Conservation (phyloP, 2,888 invertebrate genomes). For the Falcaria lacertinaria region DNA sequence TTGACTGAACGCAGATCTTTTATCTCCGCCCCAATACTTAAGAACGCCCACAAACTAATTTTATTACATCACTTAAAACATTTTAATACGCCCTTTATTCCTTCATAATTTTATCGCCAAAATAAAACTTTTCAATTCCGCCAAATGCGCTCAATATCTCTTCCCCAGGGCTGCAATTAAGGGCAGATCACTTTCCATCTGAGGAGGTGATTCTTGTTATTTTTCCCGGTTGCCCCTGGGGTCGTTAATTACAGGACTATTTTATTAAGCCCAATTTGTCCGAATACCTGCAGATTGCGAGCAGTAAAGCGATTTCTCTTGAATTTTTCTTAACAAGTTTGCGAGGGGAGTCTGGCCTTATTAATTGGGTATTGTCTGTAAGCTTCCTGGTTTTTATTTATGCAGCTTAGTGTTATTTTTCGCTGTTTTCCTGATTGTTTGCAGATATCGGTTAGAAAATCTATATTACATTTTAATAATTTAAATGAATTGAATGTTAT, state of each 20-base stretch:
- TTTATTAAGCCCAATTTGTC: slow-evolving; percentile 75
- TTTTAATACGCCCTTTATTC: not conserved
- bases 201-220: slow-evolving; percentile 70
- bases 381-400: not conserved
- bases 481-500: too few species aligned
- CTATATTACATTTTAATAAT: too few species aligned
- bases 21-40: not conserved
- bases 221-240: slow-evolving; percentile 39
- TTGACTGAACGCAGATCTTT: too few species aligned
- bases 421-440: too few species aligned
- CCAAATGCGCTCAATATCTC: slow-evolving; percentile 9
- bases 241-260: slow-evolving; percentile 72
- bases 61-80: not conserved
- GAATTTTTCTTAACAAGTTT: slow-evolving; percentile 29
- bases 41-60: not conserved
- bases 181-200: slow-evolving; percentile 63
- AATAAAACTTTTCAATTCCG: not conserved
- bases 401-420: not conserved
- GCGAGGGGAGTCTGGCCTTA: slow-evolving; percentile 24
- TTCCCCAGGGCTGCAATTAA: slow-evolving; percentile 44
- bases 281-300: slow-evolving; percentile 56
- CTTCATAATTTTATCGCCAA: not conserved
- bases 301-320: slow-evolving; percentile 43
- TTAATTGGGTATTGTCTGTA: not conserved
- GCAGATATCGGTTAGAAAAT: too few species aligned